Percentiles rank a stretch among this genome's conserved stretches.
Conservation (phyloP, 2,888 invertebrate species). For the Microplitis deprimator region DNA sequence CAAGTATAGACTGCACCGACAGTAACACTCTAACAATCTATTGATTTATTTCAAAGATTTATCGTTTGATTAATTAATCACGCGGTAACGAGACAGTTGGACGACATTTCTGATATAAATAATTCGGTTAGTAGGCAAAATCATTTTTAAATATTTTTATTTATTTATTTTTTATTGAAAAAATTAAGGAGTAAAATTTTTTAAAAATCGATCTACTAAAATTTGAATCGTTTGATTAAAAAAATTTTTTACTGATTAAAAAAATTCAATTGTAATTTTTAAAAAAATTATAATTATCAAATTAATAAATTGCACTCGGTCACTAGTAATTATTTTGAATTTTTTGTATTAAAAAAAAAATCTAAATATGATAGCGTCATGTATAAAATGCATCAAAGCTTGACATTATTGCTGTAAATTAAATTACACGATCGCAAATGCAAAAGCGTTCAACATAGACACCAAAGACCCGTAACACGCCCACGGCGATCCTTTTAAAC, state of each 20-base stretch:
- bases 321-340: neutral
- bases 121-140: slow-evolving; percentile 21
- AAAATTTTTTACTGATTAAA: too few species aligned
- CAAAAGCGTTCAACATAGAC: slow-evolving; percentile 47
- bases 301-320: too few species aligned
- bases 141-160: slow-evolving; percentile 1
- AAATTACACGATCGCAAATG: slow-evolving; percentile 54
- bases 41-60: slow-evolving; percentile 17
- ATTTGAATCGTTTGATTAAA: too few species aligned
- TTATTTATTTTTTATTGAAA: neutral
- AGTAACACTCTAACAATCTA: slow-evolving; percentile 19
- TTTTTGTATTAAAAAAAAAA: neutral
- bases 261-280: too few species aligned
- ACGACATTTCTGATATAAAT: slow-evolving; percentile 18
- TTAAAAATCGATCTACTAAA: too few species aligned
- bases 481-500: slow-evolving; percentile 45
- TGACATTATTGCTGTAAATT: slow-evolving; percentile 54
- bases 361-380: slow-evolving; percentile 35
- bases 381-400: slow-evolving; percentile 49
- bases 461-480: slow-evolving; percentile 51
- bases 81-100: slow-evolving; percentile 25
- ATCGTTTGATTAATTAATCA: slow-evolving; percentile 33
- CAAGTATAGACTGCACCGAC: neutral
- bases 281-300: too few species aligned
- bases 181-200: too few species aligned